phyloP scores from a whole-genome alignment of 2,888 invertebrate species.

The Bursaphelenchus okinawaensis region DNA sequence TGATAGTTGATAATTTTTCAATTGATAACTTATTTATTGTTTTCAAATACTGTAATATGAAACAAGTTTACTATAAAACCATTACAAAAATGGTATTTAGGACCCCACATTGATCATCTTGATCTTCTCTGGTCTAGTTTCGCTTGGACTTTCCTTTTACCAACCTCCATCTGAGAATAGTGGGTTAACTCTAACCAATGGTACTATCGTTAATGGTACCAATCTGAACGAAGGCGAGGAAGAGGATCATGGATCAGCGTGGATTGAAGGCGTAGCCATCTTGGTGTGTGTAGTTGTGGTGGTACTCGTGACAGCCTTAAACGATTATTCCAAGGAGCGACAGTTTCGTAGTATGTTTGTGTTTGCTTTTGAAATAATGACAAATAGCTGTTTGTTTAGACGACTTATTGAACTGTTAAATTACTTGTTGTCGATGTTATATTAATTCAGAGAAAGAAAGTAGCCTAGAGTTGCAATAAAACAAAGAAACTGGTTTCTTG shows the following conservation, averaged over 20 bases:
- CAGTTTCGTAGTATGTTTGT: slow-evolving; percentile 60
- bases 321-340: slow-evolving; percentile 63
- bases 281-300: slow-evolving; percentile 62
- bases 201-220: slow-evolving; percentile 4
- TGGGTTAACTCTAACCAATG: slow-evolving; percentile 10
- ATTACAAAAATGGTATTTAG: too few species aligned
- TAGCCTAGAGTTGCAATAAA: too few species aligned
- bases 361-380: not conserved
- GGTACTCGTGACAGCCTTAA: slow-evolving; percentile 63
- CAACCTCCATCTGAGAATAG: slow-evolving; percentile 30
- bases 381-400: not conserved
- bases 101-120: slow-evolving; percentile 56
- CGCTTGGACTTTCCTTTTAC: slow-evolving; percentile 53
- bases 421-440: too few species aligned
- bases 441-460: too few species aligned
- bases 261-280: slow-evolving; percentile 64
- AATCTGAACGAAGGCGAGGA: slow-evolving; percentile 15
- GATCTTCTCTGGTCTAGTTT: slow-evolving; percentile 50
- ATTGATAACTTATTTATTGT: too few species aligned
- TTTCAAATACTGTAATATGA: too few species aligned
- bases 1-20: too few species aligned
- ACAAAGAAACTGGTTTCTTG: too few species aligned
- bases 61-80: too few species aligned
- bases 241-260: slow-evolving; percentile 60
- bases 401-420: not conserved